Base-by-base conservation (phyloP, 2,888 invertebrate species). In the Volucella zonaria region DNA sequence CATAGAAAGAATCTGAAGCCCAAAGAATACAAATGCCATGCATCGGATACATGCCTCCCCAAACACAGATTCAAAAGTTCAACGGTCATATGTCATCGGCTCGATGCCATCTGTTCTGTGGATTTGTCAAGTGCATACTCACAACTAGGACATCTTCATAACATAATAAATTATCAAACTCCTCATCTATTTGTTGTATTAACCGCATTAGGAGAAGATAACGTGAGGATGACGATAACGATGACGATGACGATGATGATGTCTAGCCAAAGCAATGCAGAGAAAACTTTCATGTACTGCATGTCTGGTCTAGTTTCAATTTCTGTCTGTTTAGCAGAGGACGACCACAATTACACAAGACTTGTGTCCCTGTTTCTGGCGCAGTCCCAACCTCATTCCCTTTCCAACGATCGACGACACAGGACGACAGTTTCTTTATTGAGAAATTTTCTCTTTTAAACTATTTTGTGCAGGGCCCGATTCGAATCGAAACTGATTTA, bases 201-300 rank as follows among this genome's bases (percentile, higher is more conserved):
- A 23, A 40, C n/a, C 0, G 51, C 12, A 71, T 10, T 18, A 70
- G 18, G 42, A 15, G 23, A 49, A 12, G 47, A 40, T 18, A 56
- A 75, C 62, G 51, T 75, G 64, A 51, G 49, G 51, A 70, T 47
- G 59, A 61, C 43, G 12, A 18, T 31, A 10, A 12, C 64, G 31
- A 8, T 15, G 15, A 42, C 1, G 8, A 18, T 15, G 51, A 52
- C 58, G 40, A 40, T 38, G 18, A 56, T 52, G 18, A 23, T 10
- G 81, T 81, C 76, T 82, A 71, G 81, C 76, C 81, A 61, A 10
- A 14, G 15, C 8, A 40, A 47, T 70, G 77, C 77, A 78, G 70
- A 54, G 58, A 54, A 82, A 71, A 82, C 15, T 71, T 71, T 56
- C 56, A n/a, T 64, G 51, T 66, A 51, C 59, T 68, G 68, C 76